Percentiles rank a stretch among this genome's conserved stretches.
phyloP scores from a whole-genome alignment of 2,113 vertebrate species.

The Scomber japonicus region DNA sequence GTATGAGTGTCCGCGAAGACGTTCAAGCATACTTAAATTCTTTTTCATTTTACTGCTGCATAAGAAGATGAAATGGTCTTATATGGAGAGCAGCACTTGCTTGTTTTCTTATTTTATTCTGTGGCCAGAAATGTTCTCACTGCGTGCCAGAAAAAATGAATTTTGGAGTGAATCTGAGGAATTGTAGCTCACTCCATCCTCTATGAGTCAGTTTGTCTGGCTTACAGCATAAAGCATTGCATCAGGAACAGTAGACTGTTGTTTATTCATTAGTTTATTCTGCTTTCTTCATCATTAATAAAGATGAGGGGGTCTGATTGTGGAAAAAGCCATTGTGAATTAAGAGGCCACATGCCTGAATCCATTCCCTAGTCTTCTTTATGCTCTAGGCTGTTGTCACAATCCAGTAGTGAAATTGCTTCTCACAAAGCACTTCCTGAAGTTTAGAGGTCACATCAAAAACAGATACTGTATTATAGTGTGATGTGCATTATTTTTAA shows the following conservation, averaged over 20 bases:
- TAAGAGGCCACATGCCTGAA: not conserved
- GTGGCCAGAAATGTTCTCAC: conserved; percentile 23
- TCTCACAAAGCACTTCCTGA: conserved; percentile 8
- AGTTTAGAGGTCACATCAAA: conserved; percentile 14
- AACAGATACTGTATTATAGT: not conserved
- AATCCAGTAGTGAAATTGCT: conserved; percentile 23
- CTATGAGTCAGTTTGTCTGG: conserved; percentile 25
- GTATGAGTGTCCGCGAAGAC: not conserved
- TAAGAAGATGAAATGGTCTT: not conserved
- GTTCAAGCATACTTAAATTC: not conserved
- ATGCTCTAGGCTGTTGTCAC: conserved; percentile 41
- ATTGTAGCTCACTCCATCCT: conserved; percentile 2
- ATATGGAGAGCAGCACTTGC: not conserved
- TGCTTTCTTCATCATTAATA: conserved; percentile 52
- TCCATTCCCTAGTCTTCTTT: not conserved
- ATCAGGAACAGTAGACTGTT: conserved; percentile 41
- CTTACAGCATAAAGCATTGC: conserved; percentile 47
- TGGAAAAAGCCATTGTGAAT: conserved; percentile 13
- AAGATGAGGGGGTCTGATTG: conserved; percentile 47
- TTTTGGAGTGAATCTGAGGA: conserved; percentile 21
- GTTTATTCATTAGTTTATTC: conserved; percentile 52
- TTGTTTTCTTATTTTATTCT: conserved; percentile 20
- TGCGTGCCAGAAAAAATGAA: conserved; percentile 12
- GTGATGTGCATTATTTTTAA: conserved; percentile 2
- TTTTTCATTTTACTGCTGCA: not conserved